Evolutionary conservation across 2,888 invertebrate species (phyloP).

Genomic region (Dryobota labecula): DNA sequence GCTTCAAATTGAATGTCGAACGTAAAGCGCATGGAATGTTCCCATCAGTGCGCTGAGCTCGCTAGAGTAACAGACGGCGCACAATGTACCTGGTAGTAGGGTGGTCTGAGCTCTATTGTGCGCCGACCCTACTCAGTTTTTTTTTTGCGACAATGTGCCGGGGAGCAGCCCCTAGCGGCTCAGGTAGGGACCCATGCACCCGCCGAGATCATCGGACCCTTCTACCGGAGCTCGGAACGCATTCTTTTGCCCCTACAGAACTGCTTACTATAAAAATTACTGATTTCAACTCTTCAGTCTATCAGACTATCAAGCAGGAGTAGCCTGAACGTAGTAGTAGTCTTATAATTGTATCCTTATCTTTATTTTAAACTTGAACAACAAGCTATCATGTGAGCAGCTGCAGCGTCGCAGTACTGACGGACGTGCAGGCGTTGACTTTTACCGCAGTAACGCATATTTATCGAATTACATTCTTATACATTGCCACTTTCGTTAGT

Average conservation of each 20-base stretch:
- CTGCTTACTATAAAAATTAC: slow-evolving; percentile 60
- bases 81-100: slow-evolving; percentile 73
- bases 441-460: slow-evolving; percentile 68
- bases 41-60: slow-evolving; percentile 36
- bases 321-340: slow-evolving; percentile 4
- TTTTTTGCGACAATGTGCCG: slow-evolving; percentile 85
- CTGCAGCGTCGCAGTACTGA: slow-evolving; percentile 71
- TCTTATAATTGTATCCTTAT: slow-evolving; percentile 61
- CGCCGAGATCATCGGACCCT: slow-evolving; percentile 77
- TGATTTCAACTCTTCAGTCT: slow-evolving; percentile 39
- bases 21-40: slow-evolving; percentile 54
- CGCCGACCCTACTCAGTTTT: slow-evolving; percentile 87
- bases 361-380: slow-evolving; percentile 74
- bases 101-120: slow-evolving; percentile 79
- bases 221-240: slow-evolving; percentile 64
- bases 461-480: slow-evolving; percentile 69
- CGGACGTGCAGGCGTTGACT: slow-evolving; percentile 73
- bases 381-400: slow-evolving; percentile 76
- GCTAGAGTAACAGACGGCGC: slow-evolving; percentile 67
- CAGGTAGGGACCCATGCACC: slow-evolving; percentile 84
- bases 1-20: slow-evolving; percentile 21
- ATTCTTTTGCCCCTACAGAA: slow-evolving; percentile 71
- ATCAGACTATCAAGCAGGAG: slow-evolving; percentile 29
- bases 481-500: slow-evolving; percentile 77
- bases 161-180: slow-evolving; percentile 81